These are phyloP conservation scores for Hippocampus abdominalis DNA, from an alignment of 2,113 vertebrate genomes.

Conservation along the genomic window DNA sequence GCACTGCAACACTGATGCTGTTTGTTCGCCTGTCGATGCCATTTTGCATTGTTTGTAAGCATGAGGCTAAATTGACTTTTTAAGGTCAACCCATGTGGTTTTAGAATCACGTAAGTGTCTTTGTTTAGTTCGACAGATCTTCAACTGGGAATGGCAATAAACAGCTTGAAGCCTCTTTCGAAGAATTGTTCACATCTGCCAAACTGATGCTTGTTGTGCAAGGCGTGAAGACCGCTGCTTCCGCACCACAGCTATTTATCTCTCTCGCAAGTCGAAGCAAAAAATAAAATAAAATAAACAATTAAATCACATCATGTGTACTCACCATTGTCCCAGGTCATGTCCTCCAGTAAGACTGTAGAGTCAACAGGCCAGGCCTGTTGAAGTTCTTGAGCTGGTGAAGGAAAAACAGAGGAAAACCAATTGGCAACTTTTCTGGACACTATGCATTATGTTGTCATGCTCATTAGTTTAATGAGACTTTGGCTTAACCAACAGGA, in stretches of 20 bases:
- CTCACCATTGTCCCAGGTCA: conserved; percentile 67
- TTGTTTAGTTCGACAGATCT: too few relatives aligned
- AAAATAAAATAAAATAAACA: not conserved
- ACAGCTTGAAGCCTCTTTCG: too few relatives aligned
- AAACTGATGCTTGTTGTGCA: too few relatives aligned
- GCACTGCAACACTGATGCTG: too few relatives aligned
- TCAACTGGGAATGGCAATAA: too few relatives aligned
- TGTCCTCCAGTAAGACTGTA: conserved; percentile 60
- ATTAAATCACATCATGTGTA: not conserved
- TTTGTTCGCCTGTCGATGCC: too few relatives aligned
- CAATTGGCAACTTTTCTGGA: not conserved
- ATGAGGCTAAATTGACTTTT: too few relatives aligned
- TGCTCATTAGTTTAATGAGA: not conserved
- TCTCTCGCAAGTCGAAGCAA: not conserved
- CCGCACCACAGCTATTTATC: not conserved
- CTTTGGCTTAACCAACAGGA: not conserved
- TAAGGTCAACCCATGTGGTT: too few relatives aligned
- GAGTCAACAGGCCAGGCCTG: conserved; percentile 70
- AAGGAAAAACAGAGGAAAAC: not conserved
- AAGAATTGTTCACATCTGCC: too few relatives aligned
- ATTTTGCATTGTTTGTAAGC: too few relatives aligned
- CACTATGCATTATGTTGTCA: not conserved
- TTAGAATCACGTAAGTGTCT: too few relatives aligned
- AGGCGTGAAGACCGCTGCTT: too few relatives aligned
- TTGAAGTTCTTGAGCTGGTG: conserved; percentile 62